Conservation (phyloP, 2,797 vertebrate genomes). For the Psittacula echo region DNA sequence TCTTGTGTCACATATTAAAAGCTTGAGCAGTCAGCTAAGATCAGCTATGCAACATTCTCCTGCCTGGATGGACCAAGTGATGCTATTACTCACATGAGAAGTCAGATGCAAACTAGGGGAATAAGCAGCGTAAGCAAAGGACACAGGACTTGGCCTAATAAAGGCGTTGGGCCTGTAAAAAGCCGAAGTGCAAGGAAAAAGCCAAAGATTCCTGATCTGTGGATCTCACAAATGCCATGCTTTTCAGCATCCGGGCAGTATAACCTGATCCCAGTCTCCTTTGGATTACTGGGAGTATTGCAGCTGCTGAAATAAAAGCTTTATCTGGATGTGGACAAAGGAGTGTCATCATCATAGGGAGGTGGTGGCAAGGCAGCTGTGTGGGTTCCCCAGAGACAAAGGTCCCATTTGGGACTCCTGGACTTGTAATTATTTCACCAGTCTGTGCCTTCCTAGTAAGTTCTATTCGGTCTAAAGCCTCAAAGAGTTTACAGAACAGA, state of each 20-base stretch:
- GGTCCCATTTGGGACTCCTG: not conserved
- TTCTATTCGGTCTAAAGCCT: not conserved
- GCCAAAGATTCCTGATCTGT: not conserved
- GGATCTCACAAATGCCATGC: not conserved
- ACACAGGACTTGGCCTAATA: not conserved
- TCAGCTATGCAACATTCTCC: not conserved
- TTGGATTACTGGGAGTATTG: not conserved
- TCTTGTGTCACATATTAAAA: not conserved
- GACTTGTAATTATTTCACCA: not conserved
- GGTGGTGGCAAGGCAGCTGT: not conserved
- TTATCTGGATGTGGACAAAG: not conserved
- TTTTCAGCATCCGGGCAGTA: not conserved
- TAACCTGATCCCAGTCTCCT: not conserved
- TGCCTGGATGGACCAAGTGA: not conserved
- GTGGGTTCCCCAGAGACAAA: not conserved
- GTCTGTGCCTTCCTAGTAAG: not conserved
- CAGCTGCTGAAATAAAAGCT: not conserved
- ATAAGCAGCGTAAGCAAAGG: not conserved
- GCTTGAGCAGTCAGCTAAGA: not conserved
- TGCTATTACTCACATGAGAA: not conserved
- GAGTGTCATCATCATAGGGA: not conserved
- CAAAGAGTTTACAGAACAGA: slow-evolving; percentile 10
- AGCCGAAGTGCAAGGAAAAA: not conserved
- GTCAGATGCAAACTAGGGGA: not conserved
- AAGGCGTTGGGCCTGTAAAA: not conserved